Conservation (phyloP, 2,888 invertebrate genomes). For the Philhelius pedissequus region DNA sequence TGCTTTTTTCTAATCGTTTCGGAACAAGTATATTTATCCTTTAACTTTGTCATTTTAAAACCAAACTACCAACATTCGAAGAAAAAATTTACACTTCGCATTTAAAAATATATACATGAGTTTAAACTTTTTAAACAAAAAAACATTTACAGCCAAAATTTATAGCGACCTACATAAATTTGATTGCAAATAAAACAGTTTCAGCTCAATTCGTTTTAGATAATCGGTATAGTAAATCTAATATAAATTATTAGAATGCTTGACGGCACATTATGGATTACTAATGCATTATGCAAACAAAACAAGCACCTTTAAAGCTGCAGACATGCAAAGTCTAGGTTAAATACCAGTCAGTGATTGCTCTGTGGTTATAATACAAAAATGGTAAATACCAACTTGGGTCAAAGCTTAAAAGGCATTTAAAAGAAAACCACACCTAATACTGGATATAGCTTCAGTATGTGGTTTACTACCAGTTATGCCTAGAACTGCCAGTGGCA, state of each 20-base stretch:
- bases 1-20: no score
- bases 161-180: no score
- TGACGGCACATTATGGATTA: background rate
- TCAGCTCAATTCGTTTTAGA: no score
- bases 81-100: no score
- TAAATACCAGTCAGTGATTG: background rate
- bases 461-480: background rate
- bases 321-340: background rate
- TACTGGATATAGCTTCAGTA: background rate
- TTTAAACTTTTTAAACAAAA: no score
- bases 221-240: background rate
- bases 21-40: no score
- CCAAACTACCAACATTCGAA: no score
- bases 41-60: no score
- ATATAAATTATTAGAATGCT: background rate
- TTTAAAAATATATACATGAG: no score
- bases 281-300: background rate
- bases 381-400: background rate
- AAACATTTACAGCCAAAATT: no score
- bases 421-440: background rate
- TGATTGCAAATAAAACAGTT: no score
- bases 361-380: background rate
- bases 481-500: no score
- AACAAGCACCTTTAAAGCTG: background rate
- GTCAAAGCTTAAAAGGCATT: slow-evolving; percentile 7